phyloP scores from a whole-genome alignment of 1,140 invertebrate species.

The Temnothorax curvispinosus region DNA sequence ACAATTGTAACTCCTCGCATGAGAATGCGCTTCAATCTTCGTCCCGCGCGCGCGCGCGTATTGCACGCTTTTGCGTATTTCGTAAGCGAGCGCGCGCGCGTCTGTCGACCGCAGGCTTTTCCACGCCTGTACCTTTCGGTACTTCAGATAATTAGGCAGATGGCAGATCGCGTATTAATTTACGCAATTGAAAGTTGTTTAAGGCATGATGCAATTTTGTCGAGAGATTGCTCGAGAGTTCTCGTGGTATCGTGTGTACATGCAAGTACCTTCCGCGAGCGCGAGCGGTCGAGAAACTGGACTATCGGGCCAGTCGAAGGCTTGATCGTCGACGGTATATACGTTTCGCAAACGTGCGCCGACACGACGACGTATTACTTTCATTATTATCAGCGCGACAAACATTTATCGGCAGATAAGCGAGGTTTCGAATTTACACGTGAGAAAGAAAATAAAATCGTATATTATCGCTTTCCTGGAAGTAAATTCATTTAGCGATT shows the following conservation, averaged over 20 bases:
- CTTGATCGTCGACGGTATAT: background rate
- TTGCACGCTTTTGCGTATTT: constrained; percentile 39
- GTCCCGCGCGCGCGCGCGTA: background rate
- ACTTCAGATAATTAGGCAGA: constrained; percentile 52
- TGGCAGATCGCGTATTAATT: constrained; percentile 59
- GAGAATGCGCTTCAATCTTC: background rate
- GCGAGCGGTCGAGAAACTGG: background rate
- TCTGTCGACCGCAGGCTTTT: background rate
- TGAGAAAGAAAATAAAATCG: background rate
- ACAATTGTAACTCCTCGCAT: constrained; percentile 38
- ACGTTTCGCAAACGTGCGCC: background rate
- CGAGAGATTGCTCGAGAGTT: constrained; percentile 59
- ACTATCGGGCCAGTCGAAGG: background rate
- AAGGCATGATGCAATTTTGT: constrained; percentile 60
- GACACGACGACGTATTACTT: background rate
- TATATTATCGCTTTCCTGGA: constrained; percentile 12
- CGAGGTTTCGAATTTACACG: background rate
- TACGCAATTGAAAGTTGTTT: constrained; percentile 62
- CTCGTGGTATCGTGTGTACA: background rate
- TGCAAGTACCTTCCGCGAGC: constrained; percentile 33
- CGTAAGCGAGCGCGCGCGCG: background rate
- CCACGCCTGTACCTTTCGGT: constrained; percentile 50
- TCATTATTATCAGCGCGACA: background rate
- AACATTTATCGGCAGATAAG: constrained; percentile 14
- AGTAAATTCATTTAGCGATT: background rate